These are phyloP conservation scores for Perca schrenkii DNA, from an alignment of 2,113 vertebrate species.

Conservation along the genomic window DNA sequence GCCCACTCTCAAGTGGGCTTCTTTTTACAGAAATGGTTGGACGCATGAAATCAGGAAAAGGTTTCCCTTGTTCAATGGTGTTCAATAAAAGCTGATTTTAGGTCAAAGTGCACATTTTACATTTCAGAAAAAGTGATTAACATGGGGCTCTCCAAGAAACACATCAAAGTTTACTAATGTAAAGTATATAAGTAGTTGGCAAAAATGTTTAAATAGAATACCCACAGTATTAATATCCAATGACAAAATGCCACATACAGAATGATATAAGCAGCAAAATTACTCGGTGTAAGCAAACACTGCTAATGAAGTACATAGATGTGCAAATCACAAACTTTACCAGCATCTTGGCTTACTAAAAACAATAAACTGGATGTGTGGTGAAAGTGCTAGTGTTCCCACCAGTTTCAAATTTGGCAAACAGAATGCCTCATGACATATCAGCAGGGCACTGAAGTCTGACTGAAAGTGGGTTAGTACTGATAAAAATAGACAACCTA, in stretches of 20 bases:
- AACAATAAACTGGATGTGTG: not conserved
- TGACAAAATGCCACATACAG: not conserved
- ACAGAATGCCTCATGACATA: not conserved
- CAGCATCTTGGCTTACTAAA: not conserved
- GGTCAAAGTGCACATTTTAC: not conserved
- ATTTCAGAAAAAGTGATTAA: not conserved
- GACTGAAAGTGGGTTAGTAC: slow-evolving; percentile 47
- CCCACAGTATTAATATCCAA: not conserved
- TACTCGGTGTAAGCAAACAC: not conserved
- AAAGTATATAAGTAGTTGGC: not conserved
- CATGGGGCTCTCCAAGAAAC: not conserved
- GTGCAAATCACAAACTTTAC: not conserved
- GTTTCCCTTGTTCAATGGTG: not conserved
- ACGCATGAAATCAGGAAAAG: not conserved
- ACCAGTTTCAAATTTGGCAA: not conserved
- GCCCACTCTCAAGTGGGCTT: not conserved
- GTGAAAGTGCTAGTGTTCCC: not conserved
- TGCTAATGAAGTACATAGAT: not conserved
- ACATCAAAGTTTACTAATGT: not conserved
- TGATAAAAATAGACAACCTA: slow-evolving; percentile 46
- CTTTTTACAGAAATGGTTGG: not conserved
- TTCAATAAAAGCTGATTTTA: not conserved
- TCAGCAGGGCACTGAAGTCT: slow-evolving; percentile 7
- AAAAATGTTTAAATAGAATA: not conserved
- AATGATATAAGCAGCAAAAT: not conserved